These are phyloP conservation scores for Drosophila carrolli DNA, from an alignment of 1,140 invertebrate species.

Conservation along the genomic window DNA sequence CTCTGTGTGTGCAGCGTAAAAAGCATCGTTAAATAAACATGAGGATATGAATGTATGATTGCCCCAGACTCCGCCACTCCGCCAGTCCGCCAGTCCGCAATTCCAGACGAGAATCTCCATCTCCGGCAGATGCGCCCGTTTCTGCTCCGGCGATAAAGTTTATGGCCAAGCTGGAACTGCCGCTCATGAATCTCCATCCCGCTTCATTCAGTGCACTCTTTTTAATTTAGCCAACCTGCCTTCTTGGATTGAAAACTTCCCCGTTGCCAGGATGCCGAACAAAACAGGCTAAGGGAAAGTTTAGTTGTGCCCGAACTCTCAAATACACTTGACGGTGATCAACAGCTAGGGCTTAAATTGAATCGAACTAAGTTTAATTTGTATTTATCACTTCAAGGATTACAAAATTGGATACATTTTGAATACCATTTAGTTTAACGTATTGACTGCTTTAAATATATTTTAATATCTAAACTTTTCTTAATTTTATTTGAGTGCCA, in stretches of 20 bases:
- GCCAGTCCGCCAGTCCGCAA: too few species aligned
- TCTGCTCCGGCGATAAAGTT: slow-evolving; percentile 58
- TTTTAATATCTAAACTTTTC: too few species aligned
- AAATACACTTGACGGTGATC: slow-evolving; percentile 21
- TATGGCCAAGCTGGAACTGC: slow-evolving; percentile 51
- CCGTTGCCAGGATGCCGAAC: slow-evolving; percentile 1
- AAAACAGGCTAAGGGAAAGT: neutral
- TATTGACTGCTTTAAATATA: too few species aligned
- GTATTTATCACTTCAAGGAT: too few species aligned
- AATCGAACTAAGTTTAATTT: neutral
- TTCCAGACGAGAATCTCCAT: slow-evolving; percentile 1
- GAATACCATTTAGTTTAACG: too few species aligned
- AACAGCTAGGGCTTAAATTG: neutral
- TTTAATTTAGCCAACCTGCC: slow-evolving; percentile 52
- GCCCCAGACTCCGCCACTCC: slow-evolving; percentile 8
- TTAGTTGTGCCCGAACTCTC: neutral
- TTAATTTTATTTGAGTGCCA: too few species aligned
- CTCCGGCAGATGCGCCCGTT: slow-evolving; percentile 18
- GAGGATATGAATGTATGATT: slow-evolving; percentile 80
- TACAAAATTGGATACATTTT: too few species aligned
- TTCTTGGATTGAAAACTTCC: slow-evolving; percentile 38
- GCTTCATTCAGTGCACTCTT: slow-evolving; percentile 25
- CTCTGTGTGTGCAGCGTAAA: slow-evolving; percentile 64
- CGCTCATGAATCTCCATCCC: slow-evolving; percentile 27
- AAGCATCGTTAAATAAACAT: slow-evolving; percentile 82